phyloP scores from a whole-genome alignment of 2,888 invertebrate species.

The Enchytraeus crypticus region DNA sequence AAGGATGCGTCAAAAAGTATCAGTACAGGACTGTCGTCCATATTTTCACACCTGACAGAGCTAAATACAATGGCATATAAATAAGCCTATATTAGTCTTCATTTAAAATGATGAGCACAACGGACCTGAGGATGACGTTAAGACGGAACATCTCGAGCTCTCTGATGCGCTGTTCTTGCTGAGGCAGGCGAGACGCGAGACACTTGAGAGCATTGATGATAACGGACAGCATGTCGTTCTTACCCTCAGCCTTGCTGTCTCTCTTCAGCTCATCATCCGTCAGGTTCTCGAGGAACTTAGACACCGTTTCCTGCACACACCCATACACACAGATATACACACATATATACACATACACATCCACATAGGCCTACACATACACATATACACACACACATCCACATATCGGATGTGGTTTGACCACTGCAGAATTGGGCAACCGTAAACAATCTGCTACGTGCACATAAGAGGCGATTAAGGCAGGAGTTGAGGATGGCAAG shows the following conservation, averaged over 20 bases:
- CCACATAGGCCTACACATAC: neutral
- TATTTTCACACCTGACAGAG: too few relatives aligned
- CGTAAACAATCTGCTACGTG: too few relatives aligned
- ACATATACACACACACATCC: too few relatives aligned
- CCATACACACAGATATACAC: too few relatives aligned
- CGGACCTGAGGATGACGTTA: slow-evolving; percentile 74
- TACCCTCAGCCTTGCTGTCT: slow-evolving; percentile 84
- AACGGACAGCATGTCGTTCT: slow-evolving; percentile 88
- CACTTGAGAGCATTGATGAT: slow-evolving; percentile 86
- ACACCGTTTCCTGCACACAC: slow-evolving; percentile 60
- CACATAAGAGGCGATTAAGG: too few relatives aligned
- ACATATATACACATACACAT: too few relatives aligned
- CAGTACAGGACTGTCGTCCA: too few relatives aligned
- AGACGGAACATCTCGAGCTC: slow-evolving; percentile 85
- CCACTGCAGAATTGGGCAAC: too few relatives aligned
- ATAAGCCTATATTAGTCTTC: neutral
- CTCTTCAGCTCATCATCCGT: slow-evolving; percentile 91
- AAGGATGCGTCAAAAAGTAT: too few relatives aligned
- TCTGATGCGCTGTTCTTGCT: slow-evolving; percentile 65
- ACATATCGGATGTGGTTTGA: too few relatives aligned
- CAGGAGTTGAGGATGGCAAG: too few relatives aligned
- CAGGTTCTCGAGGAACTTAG: slow-evolving; percentile 63
- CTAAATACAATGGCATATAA: neutral
- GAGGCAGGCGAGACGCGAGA: slow-evolving; percentile 69
- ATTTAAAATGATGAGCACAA: neutral